Conservation (phyloP, 2,888 invertebrate species). For the Alitta virens region DNA sequence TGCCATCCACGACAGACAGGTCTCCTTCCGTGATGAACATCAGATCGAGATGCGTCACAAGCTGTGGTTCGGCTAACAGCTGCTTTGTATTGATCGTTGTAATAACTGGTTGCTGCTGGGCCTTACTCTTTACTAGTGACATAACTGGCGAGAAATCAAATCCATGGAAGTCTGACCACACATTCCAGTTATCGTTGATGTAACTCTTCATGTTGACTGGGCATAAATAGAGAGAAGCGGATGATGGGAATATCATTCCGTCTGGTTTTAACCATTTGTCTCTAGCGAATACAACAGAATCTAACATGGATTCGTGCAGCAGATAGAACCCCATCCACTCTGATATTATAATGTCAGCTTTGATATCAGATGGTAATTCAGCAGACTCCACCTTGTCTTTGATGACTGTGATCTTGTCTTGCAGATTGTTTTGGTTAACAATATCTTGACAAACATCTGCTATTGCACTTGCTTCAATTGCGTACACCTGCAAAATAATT, state of each 20-base stretch:
- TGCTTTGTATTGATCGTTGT: conserved; percentile 33
- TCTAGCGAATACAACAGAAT: conserved; percentile 49
- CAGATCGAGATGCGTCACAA: conserved; percentile 41
- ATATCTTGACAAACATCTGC: conserved; percentile 42
- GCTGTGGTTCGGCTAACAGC: conserved; percentile 37
- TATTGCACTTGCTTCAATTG: conserved; percentile 50
- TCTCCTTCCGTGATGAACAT: conserved; percentile 40
- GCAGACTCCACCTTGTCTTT: conserved; percentile 45
- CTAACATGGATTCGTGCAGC: conserved; percentile 55
- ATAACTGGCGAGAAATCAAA: conserved; percentile 49
- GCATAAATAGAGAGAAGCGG: conserved; percentile 41
- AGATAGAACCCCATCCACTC: conserved; percentile 58
- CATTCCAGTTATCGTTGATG: conserved; percentile 40
- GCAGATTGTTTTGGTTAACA: conserved; percentile 41
- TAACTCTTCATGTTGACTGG: conserved; percentile 49
- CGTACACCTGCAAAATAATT: conserved; percentile 37
- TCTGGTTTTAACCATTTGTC: conserved; percentile 45
- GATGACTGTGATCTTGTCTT: conserved; percentile 42
- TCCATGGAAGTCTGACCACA: conserved; percentile 52
- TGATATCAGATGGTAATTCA: conserved; percentile 38
- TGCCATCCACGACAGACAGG: conserved; percentile 26
- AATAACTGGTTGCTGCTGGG: conserved; percentile 33
- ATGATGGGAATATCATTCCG: conserved; percentile 49
- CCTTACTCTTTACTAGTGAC: conserved; percentile 30
- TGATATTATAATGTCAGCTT: conserved; percentile 52